phyloP scores from a whole-genome alignment of 1,140 invertebrate genomes.

The Solen grandis region DNA sequence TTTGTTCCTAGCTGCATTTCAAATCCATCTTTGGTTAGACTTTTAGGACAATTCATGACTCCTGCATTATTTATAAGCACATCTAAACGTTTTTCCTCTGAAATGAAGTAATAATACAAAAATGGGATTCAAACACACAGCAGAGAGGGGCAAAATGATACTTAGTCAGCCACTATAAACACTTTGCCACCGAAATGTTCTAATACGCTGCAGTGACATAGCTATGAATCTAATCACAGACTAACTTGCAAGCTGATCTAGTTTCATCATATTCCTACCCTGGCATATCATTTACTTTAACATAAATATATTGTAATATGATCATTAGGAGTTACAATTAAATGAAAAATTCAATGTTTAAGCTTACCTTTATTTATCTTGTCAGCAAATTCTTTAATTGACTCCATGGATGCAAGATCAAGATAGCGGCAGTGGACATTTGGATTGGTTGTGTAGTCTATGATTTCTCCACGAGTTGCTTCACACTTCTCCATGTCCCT shows the following conservation, averaged over 20 bases:
- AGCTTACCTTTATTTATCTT: conserved; percentile 79
- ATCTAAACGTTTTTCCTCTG: conserved; percentile 77
- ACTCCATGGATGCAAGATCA: conserved; percentile 76
- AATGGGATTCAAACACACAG: no score
- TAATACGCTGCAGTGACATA: no score
- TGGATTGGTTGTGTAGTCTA: conserved; percentile 68
- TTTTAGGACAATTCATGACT: conserved; percentile 83
- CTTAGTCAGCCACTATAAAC: no score
- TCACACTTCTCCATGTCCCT: conserved; percentile 83
- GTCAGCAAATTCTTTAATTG: conserved; percentile 75
- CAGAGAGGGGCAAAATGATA: no score
- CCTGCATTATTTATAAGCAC: conserved; percentile 92
- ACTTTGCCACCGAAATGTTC: no score
- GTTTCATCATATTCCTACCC: no score
- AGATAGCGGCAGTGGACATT: conserved; percentile 85
- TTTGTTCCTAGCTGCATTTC: conserved; percentile 82
- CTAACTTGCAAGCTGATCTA: no score
- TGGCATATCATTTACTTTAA: no score
- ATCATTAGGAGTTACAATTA: no score
- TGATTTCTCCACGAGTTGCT: conserved; percentile 84
- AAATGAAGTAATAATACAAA: conserved; percentile 11
- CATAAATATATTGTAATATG: no score
- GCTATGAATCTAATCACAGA: no score
- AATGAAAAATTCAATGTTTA: no score
- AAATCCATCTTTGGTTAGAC: conserved; percentile 80